Evolutionary conservation across 2,113 vertebrate genomes (phyloP), one percentile per base, ranked within the genome.

Genomic region (Gorsachius goisagi): DNA sequence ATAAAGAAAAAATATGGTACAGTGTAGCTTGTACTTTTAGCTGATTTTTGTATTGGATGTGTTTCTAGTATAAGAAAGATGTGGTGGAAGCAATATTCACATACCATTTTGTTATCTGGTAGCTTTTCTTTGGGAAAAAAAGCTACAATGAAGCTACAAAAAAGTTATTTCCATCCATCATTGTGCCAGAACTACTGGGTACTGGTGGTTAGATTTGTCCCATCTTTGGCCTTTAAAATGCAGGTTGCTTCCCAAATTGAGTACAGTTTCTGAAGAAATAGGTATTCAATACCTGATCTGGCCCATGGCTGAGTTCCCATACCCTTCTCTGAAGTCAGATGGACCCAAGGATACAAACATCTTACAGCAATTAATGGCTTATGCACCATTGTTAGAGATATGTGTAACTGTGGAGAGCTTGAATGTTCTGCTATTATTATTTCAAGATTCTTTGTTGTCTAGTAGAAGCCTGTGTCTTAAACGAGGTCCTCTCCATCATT

Each of bases 401-500:
- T 10, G 15, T 5, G 80, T 81, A 59, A 84, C 24, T 68, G 7
- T 33, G 35, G 11, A 80, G 41, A 81, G 9, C 27, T 58, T 77
- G 30, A 83, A 49, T 33, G 21, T 32, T 58, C 21, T 58, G 21
- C 9, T 49, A 19, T 66, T 72, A 41, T 71, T 71, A 73, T 60
- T 94, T 81, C 22, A 69, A 17, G 9, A 73, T 73, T 81, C 37
- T 83, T 83, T 88, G 12, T 59, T 82, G 24, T 32, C 19, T 84
- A 27, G 21, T 33, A 69, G 53, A 15, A 69, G 5, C 4, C 2
- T 2, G 5, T 53, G 8, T 77, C 21, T 88, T 73, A 62, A 72
- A 39, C 9, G 9, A 62, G 4, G 12, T 69, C 1, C 4, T 52
- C 15, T 47, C 27, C 5, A 4, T n/a, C 1, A 11, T 12, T 2